phyloP scores from a whole-genome alignment of 2,888 invertebrate species.

The Pocota personata region DNA sequence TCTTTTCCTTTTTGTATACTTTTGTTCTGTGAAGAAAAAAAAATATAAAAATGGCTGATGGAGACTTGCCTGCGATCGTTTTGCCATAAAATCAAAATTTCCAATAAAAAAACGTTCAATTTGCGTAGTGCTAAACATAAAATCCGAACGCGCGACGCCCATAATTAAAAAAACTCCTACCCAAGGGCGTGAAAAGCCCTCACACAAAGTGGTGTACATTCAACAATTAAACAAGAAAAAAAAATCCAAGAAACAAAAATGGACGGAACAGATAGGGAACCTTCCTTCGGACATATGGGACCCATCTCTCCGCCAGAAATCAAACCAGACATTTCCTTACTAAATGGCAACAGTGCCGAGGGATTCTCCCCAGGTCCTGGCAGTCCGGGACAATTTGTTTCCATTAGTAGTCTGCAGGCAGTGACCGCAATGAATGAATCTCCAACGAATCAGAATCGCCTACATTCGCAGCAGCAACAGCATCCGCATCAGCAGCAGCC shows the following conservation, averaged over 20 bases:
- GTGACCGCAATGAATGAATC: constrained; percentile 77
- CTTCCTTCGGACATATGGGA: constrained; percentile 84
- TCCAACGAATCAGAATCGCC: constrained; percentile 74
- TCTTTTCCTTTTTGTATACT: constrained; percentile 71
- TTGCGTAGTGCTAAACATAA: background rate
- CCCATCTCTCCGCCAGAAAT: constrained; percentile 94
- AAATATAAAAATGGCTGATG: constrained; percentile 68
- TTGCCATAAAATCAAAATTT: constrained; percentile 40
- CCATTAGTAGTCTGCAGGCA: constrained; percentile 78
- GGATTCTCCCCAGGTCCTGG: constrained; percentile 83
- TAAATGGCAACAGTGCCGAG: constrained; percentile 84
- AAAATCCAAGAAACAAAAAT: constrained; percentile 71
- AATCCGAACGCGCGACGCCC: background rate
- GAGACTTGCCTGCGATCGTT: constrained; percentile 36
- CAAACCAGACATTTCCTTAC: constrained; percentile 93
- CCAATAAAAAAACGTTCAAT: constrained; percentile 22
- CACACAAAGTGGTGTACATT: constrained; percentile 23
- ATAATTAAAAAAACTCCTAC: constrained; percentile 5
- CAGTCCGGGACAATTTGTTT: constrained; percentile 80
- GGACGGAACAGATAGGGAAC: constrained; percentile 81
- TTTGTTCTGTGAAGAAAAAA: constrained; percentile 63
- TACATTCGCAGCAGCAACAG: constrained; percentile 70
- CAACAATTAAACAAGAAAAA: constrained; percentile 42
- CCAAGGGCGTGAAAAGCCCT: constrained; percentile 12
- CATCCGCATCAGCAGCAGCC: constrained; percentile 78